Evolutionary conservation across 2,797 vertebrate genomes (phyloP).

Genomic region (Linurgus olivaceus): DNA sequence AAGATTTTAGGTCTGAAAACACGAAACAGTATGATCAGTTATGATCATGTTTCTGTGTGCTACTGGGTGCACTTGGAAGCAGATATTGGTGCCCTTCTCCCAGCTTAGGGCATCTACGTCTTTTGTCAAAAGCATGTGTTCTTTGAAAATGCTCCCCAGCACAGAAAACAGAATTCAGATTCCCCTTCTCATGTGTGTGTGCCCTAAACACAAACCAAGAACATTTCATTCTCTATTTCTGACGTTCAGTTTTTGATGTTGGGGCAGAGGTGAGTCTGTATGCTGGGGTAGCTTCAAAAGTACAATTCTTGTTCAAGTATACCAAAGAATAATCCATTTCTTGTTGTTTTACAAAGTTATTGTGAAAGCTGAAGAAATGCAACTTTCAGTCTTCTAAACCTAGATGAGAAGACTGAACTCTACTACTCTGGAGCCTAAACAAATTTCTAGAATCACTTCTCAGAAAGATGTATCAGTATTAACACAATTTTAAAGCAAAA

Average conservation of each 20-base stretch:
- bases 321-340: neutral
- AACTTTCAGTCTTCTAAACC: neutral
- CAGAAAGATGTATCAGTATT: neutral
- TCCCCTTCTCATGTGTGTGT: neutral
- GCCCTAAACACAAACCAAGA: neutral
- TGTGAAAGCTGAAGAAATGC: neutral
- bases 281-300: neutral
- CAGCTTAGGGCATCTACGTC: neutral
- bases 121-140: neutral
- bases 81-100: neutral
- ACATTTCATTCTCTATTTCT: neutral
- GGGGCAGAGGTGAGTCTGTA: rapidly evolving
- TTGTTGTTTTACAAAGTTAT: neutral
- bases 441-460: neutral
- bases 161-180: neutral
- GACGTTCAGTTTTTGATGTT: rapidly evolving
- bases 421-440: neutral
- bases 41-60: neutral
- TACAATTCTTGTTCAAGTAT: neutral
- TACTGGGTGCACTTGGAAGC: neutral
- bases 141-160: neutral
- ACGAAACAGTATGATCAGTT: neutral
- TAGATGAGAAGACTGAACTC: neutral
- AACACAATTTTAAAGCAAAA: neutral
- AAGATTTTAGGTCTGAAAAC: neutral